Evolutionary conservation across 2,797 vertebrate genomes (phyloP), one percentile per base, ranked within the genome.

Genomic region (Oophaga sylvatica): DNA sequence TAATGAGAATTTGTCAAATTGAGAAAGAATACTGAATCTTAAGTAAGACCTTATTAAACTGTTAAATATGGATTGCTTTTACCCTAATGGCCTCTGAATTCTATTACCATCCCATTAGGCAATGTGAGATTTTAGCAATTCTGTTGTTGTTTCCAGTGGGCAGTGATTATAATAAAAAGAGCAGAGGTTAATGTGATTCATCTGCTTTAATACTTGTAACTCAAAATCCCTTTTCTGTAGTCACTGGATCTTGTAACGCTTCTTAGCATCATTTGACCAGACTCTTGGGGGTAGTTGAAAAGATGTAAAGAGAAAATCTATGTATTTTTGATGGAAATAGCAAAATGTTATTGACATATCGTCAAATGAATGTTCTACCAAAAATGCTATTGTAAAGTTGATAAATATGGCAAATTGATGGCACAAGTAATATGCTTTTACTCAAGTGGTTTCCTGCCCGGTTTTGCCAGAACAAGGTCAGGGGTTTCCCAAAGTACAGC

Each of bases 71-170:
- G 95, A 96, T 96, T 95, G 94, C 92, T 95, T 96, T 95, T 96
- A 96, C 95, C 96, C 95, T 93, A 93, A 94, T 94, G 95, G 95
- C 96, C 95, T 95, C 94, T 93, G 96, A 96, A 95, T 95, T 95
- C 94, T 95, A 96, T 97, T 96, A 96, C 93, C 95, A 95, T 96
- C 95, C 95, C 94, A 96, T 97, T 97, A 97, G 95, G 95, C 93
- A 93, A 92, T 93, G 94, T 93, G 93, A 94, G 94, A 95, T 95
- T 95, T 96, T 94, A 93, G 94, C 95, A 95, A 95, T 96, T 96
- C 94, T 94, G 94, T 95, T 96, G 95, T 96, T 96, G 95, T 96
- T 96, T 96, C 94, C 95, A 95, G 92, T 95, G 95, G 96, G 94
- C 94, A 94, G 94, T 90, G 68, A 93, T 92, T 95, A 95, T 95